Evolutionary conservation across 1,140 invertebrate species (phyloP), one percentile per base, ranked within the genome.

Genomic region (Drosophila novamexicana): DNA sequence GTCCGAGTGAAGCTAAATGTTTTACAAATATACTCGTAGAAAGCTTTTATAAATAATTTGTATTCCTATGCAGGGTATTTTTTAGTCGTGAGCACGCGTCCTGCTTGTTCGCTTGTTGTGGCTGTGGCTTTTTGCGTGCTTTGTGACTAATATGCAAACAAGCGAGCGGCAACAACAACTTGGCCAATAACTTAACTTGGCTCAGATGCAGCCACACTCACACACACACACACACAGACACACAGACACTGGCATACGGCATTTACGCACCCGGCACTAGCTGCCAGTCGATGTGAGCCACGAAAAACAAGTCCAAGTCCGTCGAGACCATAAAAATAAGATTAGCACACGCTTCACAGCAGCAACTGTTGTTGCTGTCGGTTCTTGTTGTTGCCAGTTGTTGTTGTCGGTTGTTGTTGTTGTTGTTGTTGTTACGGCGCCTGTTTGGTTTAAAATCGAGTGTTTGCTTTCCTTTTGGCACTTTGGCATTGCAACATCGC

Each of bases 91-190:
- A 14, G 7, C 39, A 32, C 58, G 14, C 42, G 39, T 10, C 9
- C 57, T 53, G 79, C 49, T 65, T 58, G 36, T 34, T 6, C 22
- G 57, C 34, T 42, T 64, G 45, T 14, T 62, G 47, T 37, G 72
- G 66, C 9, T 50, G 32, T 40, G 42, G 29, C 57, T 59, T 59
- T 80, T 70, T 75, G 81, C 70, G 75, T 82, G 45, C 62, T 64
- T 70, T 84, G 84, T 89, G 84, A 89, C 84, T 89, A 89, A 89
- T 89, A 89, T 89, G 84, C 84, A 89, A 89, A 89, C 84, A 89
- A 85, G 82, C 78, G 42, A 85, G 44, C 45, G 56, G 22, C 63
- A 77, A 53, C 67, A 71, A 71, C 54, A 66, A 80, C 72, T 68
- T 73, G 69, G 61, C 75, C 84, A 89, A 89, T 89, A 89, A 89